These are phyloP conservation scores for Drosophila melanica DNA, from an alignment of 1,140 invertebrate genomes.

Conservation along the genomic window DNA sequence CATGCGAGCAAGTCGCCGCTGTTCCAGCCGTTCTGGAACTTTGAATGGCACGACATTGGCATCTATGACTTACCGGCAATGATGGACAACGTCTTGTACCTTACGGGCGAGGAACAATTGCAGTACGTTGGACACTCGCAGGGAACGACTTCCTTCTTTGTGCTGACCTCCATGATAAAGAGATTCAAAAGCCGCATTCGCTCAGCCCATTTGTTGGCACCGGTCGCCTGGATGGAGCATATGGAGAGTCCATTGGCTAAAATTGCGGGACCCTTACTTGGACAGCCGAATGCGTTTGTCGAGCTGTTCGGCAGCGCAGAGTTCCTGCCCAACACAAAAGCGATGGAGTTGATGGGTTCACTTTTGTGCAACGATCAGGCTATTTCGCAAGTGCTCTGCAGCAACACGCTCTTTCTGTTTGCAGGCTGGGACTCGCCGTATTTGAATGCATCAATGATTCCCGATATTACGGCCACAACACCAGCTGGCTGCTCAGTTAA, in stretches of 20 bases:
- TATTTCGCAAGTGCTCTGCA: slow-evolving; percentile 84
- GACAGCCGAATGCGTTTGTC: slow-evolving; percentile 78
- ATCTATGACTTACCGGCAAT: slow-evolving; percentile 84
- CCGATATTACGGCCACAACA: slow-evolving; percentile 84
- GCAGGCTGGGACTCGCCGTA: slow-evolving; percentile 84
- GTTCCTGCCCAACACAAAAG: slow-evolving; percentile 84
- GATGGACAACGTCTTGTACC: slow-evolving; percentile 87
- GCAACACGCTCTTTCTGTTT: slow-evolving; percentile 85
- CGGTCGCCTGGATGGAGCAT: slow-evolving; percentile 85
- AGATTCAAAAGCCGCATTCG: slow-evolving; percentile 86
- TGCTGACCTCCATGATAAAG: slow-evolving; percentile 85
- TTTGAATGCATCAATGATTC: slow-evolving; percentile 80
- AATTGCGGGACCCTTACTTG: slow-evolving; percentile 57
- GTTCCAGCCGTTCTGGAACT: too few relatives aligned
- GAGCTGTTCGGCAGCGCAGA: slow-evolving; percentile 85
- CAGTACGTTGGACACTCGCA: slow-evolving; percentile 88
- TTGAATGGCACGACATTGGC: too few relatives aligned
- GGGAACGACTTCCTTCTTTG: slow-evolving; percentile 86
- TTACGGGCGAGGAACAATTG: slow-evolving; percentile 84
- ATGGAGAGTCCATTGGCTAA: slow-evolving; percentile 82
- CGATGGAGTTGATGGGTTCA: slow-evolving; percentile 84
- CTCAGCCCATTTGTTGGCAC: slow-evolving; percentile 85
- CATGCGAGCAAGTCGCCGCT: too few relatives aligned
- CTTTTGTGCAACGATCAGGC: slow-evolving; percentile 84
- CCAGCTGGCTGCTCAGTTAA: slow-evolving; percentile 85